Base-by-base conservation (phyloP, 2,113 vertebrate genomes). In the Microtus richardsoni region DNA sequence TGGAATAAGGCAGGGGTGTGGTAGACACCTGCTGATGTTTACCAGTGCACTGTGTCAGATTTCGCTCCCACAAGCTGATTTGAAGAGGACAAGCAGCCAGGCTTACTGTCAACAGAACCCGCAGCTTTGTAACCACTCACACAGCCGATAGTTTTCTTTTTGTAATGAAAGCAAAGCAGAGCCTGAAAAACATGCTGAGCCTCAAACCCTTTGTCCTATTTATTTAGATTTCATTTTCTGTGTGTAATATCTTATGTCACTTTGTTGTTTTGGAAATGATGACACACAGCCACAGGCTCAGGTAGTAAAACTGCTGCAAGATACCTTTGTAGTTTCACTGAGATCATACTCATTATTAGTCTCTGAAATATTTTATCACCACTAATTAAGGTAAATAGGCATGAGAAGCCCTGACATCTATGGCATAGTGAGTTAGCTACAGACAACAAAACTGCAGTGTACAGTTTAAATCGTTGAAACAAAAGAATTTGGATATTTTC, bases 101-200 rank as follows among this genome's bases (percentile, higher is more conserved):
- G 26, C 19, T 84, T 79, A 52, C 30, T 94, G 75, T 68, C 62
- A 93, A 95, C 21, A 94, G 92, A 86, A 91, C 6, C 39, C 36
- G 54, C 26, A 94, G 39, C 30, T 44, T 24, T 71, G 24, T 39
- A 94, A 44, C 21, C 74, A 41, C 33, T 49, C 6, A 79, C 36
- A 36, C 1, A 79, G 54, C 70, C 54, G 66, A 30, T 91, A n/a
- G 75, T 13, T 13, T 78, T 52, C 84, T 95, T 92, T 68, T 9
- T 88, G 2, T 7, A 10, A 12, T 79, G 19, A 90, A 78, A 82
- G 68, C 24, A 91, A 94, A 95, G 36, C 1, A 84, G 75, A 92
- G 70, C 36, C 21, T 39, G 17, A 21, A 21, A 71, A 71, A 9
- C 17, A 39, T 39, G 39, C 2, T 92, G 75, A 91, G 60, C 13